A percentile compares a stretch with the other conserved stretches of the same genome.
Conservation (phyloP, 1,140 invertebrate genomes). For the Drosophila sechellia region DNA sequence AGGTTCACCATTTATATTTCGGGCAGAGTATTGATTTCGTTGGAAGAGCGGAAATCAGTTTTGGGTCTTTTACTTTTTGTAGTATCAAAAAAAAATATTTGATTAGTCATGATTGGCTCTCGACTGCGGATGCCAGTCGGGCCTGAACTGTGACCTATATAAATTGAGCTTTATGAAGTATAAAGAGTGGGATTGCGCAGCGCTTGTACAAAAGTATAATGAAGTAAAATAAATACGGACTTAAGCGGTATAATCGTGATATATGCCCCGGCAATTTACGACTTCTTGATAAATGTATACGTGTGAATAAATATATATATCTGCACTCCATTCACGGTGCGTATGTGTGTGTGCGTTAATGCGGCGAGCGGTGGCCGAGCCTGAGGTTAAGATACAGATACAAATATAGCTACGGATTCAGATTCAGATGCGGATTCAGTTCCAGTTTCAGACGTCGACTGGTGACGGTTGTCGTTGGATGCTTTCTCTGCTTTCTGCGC, state of each 20-base stretch:
- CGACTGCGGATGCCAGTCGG: neutral
- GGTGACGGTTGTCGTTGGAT: conserved; percentile 57
- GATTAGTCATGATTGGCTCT: conserved; percentile 32
- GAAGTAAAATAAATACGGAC: conserved; percentile 76
- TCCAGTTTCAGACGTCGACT: conserved; percentile 40
- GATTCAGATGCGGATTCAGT: conserved; percentile 29
- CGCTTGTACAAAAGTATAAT: conserved; percentile 50
- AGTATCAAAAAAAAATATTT: conserved; percentile 11
- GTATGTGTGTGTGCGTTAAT: conserved; percentile 58
- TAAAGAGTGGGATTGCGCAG: conserved; percentile 13
- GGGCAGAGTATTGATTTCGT: conserved; percentile 28
- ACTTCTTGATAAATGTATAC: conserved; percentile 40
- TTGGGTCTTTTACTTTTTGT: neutral
- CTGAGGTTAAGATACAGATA: conserved; percentile 31
- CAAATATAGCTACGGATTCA: conserved; percentile 17
- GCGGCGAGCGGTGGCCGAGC: conserved; percentile 64
- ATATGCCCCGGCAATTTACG: conserved; percentile 78
- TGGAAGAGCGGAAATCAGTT: neutral
- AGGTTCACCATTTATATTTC: conserved; percentile 19
- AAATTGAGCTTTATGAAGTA: conserved; percentile 13
- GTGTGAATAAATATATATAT: conserved; percentile 36
- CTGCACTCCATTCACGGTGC: conserved; percentile 12
- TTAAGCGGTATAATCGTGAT: conserved; percentile 76
- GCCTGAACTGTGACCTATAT: conserved; percentile 25
- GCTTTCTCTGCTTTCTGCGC: conserved; percentile 45